Base-by-base conservation (phyloP, 1,140 invertebrate genomes). In the Caenorhabditis tropicalis region DNA sequence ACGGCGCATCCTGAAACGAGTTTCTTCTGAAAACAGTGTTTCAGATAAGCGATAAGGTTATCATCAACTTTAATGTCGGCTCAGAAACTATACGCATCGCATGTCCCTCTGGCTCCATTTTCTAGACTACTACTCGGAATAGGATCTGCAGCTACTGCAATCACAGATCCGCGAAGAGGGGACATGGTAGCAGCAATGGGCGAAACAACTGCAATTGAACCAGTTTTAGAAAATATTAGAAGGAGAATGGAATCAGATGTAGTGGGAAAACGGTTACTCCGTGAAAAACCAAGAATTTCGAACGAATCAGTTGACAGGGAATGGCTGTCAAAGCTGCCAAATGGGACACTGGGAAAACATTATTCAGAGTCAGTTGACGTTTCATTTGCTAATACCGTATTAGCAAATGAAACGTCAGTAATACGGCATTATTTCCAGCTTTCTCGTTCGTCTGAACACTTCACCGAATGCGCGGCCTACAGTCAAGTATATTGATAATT, bases 131-230 rank as follows among this genome's bases (percentile, higher is more conserved):
- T 96, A 12, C 92, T 98, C 10, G 93, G 95, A 9, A 91, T 94
- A 1, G 96, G 96, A 6, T 96, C 96, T 24, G 95, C 95, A 33
- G 90, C 93, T 6, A 92, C 95, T 74, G 94, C 95, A 7, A 91
- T 96, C 27, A 88, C 94, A 5, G 93, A 96, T 92, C 96, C 96
- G 51, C 84, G 84, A 15, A 91, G 93, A 87, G 92, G 92, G 90
- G 96, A 98, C 91, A 96, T 97, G 95, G 95, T 98, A 88, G 95
- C 96, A 48, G 95, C 95, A 87, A 93, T 98, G 81, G 96, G 96
- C 5, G 96, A 98, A 93, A 95, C 95, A 6, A 87, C 86, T 33
- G 86, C 87, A n/a, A 70, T 85, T 9, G 16, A 19, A 15, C 84
- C 86, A 12, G 58, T 87, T 7, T 60, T 87, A n/a, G 51, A 87